phyloP scores from a whole-genome alignment of 2,113 vertebrate species.

The Capreolus pygargus region DNA sequence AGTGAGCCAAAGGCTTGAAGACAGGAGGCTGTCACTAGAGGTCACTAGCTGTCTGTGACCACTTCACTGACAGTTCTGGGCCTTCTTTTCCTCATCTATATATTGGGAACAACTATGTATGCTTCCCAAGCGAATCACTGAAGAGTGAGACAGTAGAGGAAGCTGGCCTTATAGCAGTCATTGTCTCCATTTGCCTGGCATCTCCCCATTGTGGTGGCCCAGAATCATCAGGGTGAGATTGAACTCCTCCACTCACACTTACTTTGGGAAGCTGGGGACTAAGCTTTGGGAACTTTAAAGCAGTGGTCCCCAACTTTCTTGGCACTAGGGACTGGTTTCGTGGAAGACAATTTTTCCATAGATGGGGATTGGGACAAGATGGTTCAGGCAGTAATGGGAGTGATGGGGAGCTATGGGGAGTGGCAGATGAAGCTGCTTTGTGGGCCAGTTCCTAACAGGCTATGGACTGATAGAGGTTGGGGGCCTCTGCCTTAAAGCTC shows the following conservation, averaged over 20 bases:
- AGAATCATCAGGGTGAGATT: not conserved
- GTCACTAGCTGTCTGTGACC: not conserved
- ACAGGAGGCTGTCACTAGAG: not conserved
- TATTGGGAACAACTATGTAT: not conserved
- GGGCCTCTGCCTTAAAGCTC: not conserved
- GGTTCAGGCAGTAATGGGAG: not conserved
- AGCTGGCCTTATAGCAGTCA: not conserved
- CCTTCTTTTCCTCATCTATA: not conserved
- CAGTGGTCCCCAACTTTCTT: not conserved
- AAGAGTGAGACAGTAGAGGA: not conserved
- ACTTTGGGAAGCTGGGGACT: not conserved
- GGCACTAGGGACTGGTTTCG: not conserved
- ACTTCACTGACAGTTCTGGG: not conserved
- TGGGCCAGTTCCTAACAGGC: not conserved
- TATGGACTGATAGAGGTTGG: not conserved
- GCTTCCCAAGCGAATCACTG: not conserved
- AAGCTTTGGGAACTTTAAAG: not conserved
- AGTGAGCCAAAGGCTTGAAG: not conserved
- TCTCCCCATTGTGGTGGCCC: not conserved
- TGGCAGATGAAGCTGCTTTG: not conserved
- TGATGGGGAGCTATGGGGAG: not conserved
- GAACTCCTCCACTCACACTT: not conserved
- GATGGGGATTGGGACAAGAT: not conserved
- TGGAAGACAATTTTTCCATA: not conserved
- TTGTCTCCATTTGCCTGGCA: not conserved